Conservation (phyloP, 2,113 vertebrate species). For the Tragulus kanchil region DNA sequence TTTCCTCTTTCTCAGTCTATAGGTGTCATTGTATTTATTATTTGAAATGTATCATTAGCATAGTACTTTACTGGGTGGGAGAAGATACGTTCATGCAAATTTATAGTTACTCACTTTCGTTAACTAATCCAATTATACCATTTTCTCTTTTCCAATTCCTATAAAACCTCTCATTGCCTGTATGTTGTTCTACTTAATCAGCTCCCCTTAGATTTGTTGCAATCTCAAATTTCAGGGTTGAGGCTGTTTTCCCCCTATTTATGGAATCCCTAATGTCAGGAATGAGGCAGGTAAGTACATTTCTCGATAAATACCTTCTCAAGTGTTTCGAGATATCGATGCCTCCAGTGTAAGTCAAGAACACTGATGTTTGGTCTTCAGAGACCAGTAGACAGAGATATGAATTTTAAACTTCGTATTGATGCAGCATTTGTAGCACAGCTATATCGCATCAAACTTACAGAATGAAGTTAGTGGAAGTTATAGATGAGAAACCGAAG, state of each 20-base stretch:
- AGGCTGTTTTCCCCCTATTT: neutral
- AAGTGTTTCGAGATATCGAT: neutral
- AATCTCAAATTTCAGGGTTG: conserved; percentile 38
- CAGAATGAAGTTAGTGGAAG: neutral
- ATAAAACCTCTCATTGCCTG: neutral
- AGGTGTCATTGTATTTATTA: neutral
- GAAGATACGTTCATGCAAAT: neutral
- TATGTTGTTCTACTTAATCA: neutral
- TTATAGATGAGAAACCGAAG: conserved; percentile 40
- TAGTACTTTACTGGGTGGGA: neutral
- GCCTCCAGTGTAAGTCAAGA: conserved; percentile 37
- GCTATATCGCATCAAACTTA: neutral
- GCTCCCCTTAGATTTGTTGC: neutral
- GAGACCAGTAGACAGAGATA: conserved; percentile 31
- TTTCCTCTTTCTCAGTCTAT: neutral
- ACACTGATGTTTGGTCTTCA: conserved; percentile 25
- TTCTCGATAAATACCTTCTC: conserved; percentile 38
- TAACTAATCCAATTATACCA: neutral
- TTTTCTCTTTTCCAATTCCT: neutral
- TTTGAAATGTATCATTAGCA: neutral
- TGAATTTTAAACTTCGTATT: conserved; percentile 51
- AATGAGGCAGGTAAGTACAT: conserved; percentile 12
- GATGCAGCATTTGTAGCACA: neutral
- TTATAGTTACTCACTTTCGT: neutral
- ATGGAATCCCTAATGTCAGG: neutral